Base-by-base conservation (phyloP, 2,888 invertebrate genomes). In the Physocephala rufipes region DNA sequence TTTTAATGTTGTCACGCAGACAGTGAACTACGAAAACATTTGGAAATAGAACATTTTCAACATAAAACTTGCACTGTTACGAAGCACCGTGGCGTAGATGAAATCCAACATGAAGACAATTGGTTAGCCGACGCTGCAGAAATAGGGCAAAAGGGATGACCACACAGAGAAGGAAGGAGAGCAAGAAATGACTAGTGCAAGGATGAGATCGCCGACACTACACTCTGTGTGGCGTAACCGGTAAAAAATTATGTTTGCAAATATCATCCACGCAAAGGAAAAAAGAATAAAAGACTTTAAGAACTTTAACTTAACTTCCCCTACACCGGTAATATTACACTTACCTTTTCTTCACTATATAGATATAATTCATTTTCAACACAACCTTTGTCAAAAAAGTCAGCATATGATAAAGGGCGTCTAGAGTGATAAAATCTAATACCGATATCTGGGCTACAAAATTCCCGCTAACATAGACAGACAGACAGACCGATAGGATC, bases 331-430 rank as follows among this genome's bases (percentile, higher is more conserved):
- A n/a, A n/a, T n/a, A n/a, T n/a, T n/a, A n/a, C n/a, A n/a, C n/a
- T n/a, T n/a, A n/a, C n/a, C n/a, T 71, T 71, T 68, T 49, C 68
- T 59, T 67, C 49, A 71, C 51, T 61, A 47, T n/a, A 45, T 5
- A 49, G n/a, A n/a, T n/a, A n/a, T n/a, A n/a, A n/a, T n/a, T n/a
- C n/a, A n/a, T n/a, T n/a, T n/a, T n/a, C n/a, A n/a, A n/a, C n/a
- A n/a, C n/a, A n/a, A n/a, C n/a, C n/a, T n/a, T n/a, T n/a, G n/a
- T n/a, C n/a, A n/a, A n/a, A n/a, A n/a, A n/a, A n/a, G n/a, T n/a
- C n/a, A n/a, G n/a, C n/a, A n/a, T n/a, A n/a, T n/a, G n/a, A n/a
- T n/a, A n/a, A n/a, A n/a, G n/a, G n/a, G n/a, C n/a, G n/a, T n/a
- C n/a, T n/a, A n/a, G n/a, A n/a, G n/a, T n/a, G n/a, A n/a, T n/a